Percentiles rank a stretch among this genome's conserved stretches.
Evolutionary conservation across 2,797 vertebrate genomes (phyloP).

Genomic region (Sebastes paucispinis): DNA sequence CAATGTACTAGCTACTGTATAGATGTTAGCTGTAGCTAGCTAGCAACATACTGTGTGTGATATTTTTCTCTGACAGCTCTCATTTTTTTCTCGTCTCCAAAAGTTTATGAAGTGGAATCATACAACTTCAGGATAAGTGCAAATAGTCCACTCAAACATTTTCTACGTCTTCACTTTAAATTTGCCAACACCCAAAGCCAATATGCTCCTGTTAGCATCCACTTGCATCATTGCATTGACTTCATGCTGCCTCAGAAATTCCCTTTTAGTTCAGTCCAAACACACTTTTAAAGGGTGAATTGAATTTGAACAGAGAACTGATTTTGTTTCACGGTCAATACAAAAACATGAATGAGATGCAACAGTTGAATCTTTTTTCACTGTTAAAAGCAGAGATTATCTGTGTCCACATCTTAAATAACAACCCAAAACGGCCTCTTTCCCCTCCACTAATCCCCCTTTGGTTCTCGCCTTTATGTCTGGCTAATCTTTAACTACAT

Average conservation of each 20-base stretch:
- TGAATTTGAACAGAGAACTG: background rate
- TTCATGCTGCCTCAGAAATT: background rate
- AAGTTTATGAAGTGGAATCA: background rate
- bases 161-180: background rate
- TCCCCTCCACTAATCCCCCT: slow-evolving; percentile 6
- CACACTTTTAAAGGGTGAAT: background rate
- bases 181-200: background rate
- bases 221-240: background rate
- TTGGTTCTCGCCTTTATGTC: slow-evolving; percentile 6
- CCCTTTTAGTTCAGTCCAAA: background rate
- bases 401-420: slow-evolving; percentile 17
- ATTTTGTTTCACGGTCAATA: background rate
- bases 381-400: slow-evolving; percentile 23
- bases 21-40: background rate
- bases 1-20: background rate
- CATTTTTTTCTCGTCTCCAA: background rate
- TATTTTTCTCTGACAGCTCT: background rate
- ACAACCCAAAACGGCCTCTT: slow-evolving; percentile 3
- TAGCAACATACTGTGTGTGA: background rate
- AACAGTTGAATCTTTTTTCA: slow-evolving; percentile 12
- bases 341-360: background rate
- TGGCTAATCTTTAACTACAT: slow-evolving; percentile 33
- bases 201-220: background rate
- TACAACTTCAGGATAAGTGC: background rate
- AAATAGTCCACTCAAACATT: background rate